Evolutionary conservation across 2,113 vertebrate species (phyloP).

Genomic region (Hippocampus comes): DNA sequence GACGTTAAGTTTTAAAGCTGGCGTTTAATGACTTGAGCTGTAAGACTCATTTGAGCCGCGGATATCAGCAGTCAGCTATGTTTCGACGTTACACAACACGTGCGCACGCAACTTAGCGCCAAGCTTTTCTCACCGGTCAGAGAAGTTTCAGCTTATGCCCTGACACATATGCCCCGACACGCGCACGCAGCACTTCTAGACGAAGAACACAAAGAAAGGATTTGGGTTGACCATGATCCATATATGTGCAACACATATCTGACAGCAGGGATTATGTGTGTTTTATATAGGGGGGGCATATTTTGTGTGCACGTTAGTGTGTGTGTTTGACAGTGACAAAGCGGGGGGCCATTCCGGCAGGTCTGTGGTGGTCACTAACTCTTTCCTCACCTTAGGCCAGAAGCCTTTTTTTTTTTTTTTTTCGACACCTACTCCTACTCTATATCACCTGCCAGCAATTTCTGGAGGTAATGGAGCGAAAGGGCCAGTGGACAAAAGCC

Average conservation of each 20-base stretch:
- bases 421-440: conserved; percentile 12
- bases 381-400: conserved; percentile 13
- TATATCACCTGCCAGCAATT: neutral
- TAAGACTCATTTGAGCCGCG: conserved; percentile 55
- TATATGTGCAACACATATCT: conserved; percentile 53
- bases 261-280: conserved; percentile 60
- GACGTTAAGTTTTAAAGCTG: conserved; percentile 40
- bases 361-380: conserved; percentile 38
- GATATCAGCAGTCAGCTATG: conserved; percentile 53
- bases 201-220: conserved; percentile 45
- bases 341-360: conserved; percentile 42
- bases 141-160: conserved; percentile 47
- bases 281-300: conserved; percentile 28
- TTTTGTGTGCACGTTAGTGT: neutral
- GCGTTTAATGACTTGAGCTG: conserved; percentile 59
- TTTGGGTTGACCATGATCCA: conserved; percentile 53
- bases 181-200: conserved; percentile 8
- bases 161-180: conserved; percentile 47
- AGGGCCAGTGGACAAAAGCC: conserved; percentile 31
- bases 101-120: neutral
- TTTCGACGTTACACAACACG: conserved; percentile 42
- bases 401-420: conserved; percentile 5
- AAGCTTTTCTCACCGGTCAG: conserved; percentile 60
- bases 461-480: conserved; percentile 23
- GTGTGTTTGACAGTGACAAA: conserved; percentile 53